A percentile compares a stretch with the other conserved stretches of the same genome.
Evolutionary conservation across 2,888 invertebrate genomes (phyloP).

Genomic region (Vannuccia rotundouncinata): DNA sequence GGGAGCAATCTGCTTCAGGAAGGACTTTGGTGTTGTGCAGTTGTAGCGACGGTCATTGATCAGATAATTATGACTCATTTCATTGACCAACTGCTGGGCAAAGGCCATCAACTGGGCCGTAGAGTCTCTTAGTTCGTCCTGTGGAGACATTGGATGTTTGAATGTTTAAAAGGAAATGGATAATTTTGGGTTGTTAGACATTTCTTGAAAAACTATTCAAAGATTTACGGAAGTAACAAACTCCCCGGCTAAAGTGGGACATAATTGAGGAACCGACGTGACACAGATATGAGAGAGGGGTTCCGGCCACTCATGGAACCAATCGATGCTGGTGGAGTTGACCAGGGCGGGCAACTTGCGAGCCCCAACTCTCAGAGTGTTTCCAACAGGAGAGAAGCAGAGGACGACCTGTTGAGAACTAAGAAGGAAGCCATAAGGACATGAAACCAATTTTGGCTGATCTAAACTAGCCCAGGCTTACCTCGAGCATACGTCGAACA

Average conservation of each 20-base stretch:
- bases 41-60: slow-evolving; percentile 85
- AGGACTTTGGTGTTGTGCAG: slow-evolving; percentile 93
- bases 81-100: slow-evolving; percentile 84
- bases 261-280: slow-evolving; percentile 76
- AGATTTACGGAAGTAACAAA: no score
- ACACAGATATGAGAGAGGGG: slow-evolving; percentile 88
- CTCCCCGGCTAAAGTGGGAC: slow-evolving; percentile 63
- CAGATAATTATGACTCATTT: slow-evolving; percentile 76
- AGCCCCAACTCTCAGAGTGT: slow-evolving; percentile 78
- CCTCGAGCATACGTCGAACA: slow-evolving; percentile 67
- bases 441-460: background rate
- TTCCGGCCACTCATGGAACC: slow-evolving; percentile 98
- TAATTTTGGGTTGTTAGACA: no score
- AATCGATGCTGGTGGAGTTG: slow-evolving; percentile 88
- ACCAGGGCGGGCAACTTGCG: slow-evolving; percentile 91
- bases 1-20: slow-evolving; percentile 84
- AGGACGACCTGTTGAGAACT: slow-evolving; percentile 62
- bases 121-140: slow-evolving; percentile 67
- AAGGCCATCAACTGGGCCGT: slow-evolving; percentile 87
- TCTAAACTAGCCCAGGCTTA: background rate
- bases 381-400: slow-evolving; percentile 93
- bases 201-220: no score
- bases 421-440: background rate
- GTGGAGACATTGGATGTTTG: background rate
- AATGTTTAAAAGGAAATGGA: no score